Conservation (phyloP, 1,140 invertebrate genomes). For the Sarcophaga bullata region DNA sequence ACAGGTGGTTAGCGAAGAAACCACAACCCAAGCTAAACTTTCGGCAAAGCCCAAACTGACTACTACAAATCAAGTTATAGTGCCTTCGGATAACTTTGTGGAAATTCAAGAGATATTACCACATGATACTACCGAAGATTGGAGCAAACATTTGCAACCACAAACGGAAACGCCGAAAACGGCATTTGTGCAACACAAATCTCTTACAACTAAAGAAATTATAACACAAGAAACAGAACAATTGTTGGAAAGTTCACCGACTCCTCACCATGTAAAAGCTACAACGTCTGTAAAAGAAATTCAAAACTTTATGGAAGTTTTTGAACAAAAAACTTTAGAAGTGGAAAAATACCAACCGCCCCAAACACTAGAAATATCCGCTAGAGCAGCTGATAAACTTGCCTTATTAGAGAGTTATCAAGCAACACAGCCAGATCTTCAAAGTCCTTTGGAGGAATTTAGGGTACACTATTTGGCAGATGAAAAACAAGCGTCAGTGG, state of each 20-base stretch:
- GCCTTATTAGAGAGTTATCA: slow-evolving; percentile 45
- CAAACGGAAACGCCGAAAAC: neutral
- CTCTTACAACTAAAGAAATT: slow-evolving; percentile 14
- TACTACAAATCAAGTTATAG: neutral
- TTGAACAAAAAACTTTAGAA: slow-evolving; percentile 68
- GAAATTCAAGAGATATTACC: slow-evolving; percentile 26
- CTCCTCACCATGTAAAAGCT: slow-evolving; percentile 45
- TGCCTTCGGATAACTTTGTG: slow-evolving; percentile 15
- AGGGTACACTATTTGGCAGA: slow-evolving; percentile 46
- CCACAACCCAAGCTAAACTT: neutral
- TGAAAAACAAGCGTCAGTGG: slow-evolving; percentile 45
- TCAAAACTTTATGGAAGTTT: slow-evolving; percentile 68
- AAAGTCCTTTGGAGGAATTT: slow-evolving; percentile 53
- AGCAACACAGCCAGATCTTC: slow-evolving; percentile 49
- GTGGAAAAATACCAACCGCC: slow-evolving; percentile 32
- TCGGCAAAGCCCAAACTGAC: neutral
- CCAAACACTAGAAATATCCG: neutral
- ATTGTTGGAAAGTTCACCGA: neutral
- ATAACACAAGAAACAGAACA: slow-evolving; percentile 29
- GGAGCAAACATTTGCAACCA: neutral
- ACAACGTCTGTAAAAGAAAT: slow-evolving; percentile 47
- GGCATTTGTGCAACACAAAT: slow-evolving; percentile 5
- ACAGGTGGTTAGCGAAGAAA: slow-evolving; percentile 28
- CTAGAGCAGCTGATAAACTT: slow-evolving; percentile 35
- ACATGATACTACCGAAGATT: slow-evolving; percentile 4